Conservation (phyloP, 2,113 vertebrate genomes). For the Poecile atricapillus region DNA sequence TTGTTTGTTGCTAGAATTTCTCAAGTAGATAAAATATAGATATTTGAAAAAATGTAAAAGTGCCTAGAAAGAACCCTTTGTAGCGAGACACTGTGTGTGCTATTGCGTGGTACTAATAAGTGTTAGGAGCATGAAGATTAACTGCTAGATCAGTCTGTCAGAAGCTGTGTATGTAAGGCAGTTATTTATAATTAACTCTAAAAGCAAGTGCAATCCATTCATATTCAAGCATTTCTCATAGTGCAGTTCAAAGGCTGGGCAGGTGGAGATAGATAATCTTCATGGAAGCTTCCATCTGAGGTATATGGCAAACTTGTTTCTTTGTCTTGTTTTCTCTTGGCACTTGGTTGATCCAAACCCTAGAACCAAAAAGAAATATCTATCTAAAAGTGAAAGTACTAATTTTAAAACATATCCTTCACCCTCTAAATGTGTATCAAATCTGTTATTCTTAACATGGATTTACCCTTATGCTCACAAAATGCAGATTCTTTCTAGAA, state of each 20-base stretch:
- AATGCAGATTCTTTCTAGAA: neutral
- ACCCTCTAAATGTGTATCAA: neutral
- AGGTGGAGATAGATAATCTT: neutral
- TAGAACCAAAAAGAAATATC: neutral
- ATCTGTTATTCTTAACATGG: neutral
- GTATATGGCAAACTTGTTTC: neutral
- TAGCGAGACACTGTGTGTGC: neutral
- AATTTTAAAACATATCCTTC: neutral
- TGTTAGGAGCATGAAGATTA: neutral
- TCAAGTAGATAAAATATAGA: neutral
- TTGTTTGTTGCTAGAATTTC: neutral
- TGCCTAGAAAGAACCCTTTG: neutral
- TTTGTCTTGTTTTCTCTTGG: neutral
- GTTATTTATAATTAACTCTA: slow-evolving; percentile 58
- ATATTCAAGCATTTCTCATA: neutral
- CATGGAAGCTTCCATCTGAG: neutral
- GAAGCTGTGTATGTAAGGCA: neutral
- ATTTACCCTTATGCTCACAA: neutral
- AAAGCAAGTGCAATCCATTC: slow-evolving; percentile 31
- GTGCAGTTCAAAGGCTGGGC: neutral
- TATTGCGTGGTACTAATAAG: slow-evolving; percentile 12
- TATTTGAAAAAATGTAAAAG: neutral
- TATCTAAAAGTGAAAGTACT: neutral
- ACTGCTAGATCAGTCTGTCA: slow-evolving; percentile 11
- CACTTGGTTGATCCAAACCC: neutral